Percentiles rank a stretch among this genome's conserved stretches.
Evolutionary conservation across 1,140 invertebrate species (phyloP).

Genomic region (Halictus rubicundus): DNA sequence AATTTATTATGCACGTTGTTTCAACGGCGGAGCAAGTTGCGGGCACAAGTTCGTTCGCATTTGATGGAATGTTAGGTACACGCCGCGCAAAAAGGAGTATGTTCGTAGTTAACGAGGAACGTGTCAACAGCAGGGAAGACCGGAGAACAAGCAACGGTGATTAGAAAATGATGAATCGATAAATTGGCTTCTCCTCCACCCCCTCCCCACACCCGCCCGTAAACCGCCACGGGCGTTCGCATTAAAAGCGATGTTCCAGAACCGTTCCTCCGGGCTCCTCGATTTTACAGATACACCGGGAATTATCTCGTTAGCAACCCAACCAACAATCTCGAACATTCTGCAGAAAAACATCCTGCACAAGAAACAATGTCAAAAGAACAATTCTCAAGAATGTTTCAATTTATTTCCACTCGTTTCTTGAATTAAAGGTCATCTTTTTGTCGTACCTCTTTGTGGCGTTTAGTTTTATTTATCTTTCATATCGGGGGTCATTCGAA

Average conservation of each 20-base stretch:
- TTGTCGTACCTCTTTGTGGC: too few species aligned
- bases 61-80: neutral
- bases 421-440: too few species aligned
- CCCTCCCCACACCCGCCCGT: too few species aligned
- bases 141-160: neutral
- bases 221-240: neutral
- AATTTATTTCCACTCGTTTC: too few species aligned
- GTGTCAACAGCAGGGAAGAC: neutral
- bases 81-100: neutral
- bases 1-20: too few species aligned
- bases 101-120: neutral
- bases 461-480: too few species aligned
- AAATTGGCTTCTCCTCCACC: neutral
- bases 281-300: slow-evolving; percentile 24
- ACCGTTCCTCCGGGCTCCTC: slow-evolving; percentile 7
- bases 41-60: neutral
- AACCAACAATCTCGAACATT: neutral
- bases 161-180: slow-evolving; percentile 4
- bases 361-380: too few species aligned
- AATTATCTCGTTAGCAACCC: slow-evolving; percentile 21
- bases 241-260: neutral
- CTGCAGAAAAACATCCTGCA: too few species aligned
- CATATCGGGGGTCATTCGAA: too few species aligned
- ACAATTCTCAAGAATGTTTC: too few species aligned
- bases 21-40: too few species aligned